These are phyloP conservation scores for Stigmatopora argus DNA, from an alignment of 2,113 vertebrate genomes.

Conservation along the genomic window DNA sequence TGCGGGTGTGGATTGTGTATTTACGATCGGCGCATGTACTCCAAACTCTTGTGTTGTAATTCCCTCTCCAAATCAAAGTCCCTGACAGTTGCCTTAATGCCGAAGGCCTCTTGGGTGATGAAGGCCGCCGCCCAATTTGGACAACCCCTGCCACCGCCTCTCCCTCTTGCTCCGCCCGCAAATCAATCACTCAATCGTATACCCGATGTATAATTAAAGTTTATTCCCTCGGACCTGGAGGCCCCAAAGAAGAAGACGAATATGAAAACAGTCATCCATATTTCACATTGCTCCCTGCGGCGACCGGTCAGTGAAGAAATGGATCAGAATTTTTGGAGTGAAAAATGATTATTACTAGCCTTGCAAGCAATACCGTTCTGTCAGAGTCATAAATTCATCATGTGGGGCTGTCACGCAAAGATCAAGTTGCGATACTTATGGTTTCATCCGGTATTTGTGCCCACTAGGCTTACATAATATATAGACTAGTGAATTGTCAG, in stretches of 20 bases:
- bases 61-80: conserved; percentile 68
- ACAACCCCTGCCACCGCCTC: conserved; percentile 41
- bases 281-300: conserved; percentile 29
- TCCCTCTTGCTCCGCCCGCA: neutral
- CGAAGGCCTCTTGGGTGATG: conserved; percentile 62
- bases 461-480: too few relatives aligned
- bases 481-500: too few relatives aligned
- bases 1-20: conserved; percentile 10
- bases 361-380: too few relatives aligned
- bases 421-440: too few relatives aligned
- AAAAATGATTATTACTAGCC: neutral
- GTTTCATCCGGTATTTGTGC: too few relatives aligned
- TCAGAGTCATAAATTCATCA: neutral
- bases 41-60: conserved; percentile 51
- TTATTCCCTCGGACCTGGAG: conserved; percentile 58
- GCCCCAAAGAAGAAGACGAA: conserved; percentile 27
- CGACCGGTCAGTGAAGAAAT: neutral
- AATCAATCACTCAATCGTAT: conserved; percentile 63
- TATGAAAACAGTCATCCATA: conserved; percentile 43
- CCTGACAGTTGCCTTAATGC: conserved; percentile 67
- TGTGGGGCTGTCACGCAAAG: neutral
- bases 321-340: neutral
- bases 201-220: conserved; percentile 67
- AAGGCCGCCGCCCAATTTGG: conserved; percentile 43
- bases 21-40: conserved; percentile 10